Base-by-base conservation (phyloP, 1,140 invertebrate species). In the Belonocnema kinseyi region DNA sequence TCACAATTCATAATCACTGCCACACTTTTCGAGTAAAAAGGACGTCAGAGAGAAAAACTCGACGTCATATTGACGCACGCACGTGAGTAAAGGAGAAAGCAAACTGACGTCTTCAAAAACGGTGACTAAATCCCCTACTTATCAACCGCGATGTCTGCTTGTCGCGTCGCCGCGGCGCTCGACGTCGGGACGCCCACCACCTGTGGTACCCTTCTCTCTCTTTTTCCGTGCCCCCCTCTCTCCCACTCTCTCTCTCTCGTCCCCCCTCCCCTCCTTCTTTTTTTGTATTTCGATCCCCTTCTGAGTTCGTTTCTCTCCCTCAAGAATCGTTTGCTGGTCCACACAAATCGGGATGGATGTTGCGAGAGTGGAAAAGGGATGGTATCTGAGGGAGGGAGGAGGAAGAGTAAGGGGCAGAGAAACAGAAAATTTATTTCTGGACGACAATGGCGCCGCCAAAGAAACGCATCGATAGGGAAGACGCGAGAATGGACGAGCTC, bases 181-280 rank as follows among this genome's bases (percentile, higher is more conserved):
- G 80, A 79, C 86, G 86, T 87, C 81, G 84, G 83, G 86, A 85
- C 87, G 85, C 86, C 89, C 88, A 89, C 89, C 88, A 90, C 88
- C 89, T 90, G 88, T 90, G 84, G 86, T 85, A 83, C 78, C 86
- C 73, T 73, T 46, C 40, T 16, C 81, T 50, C 8, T 50, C 46
- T 26, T 4, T 19, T 26, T 26, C 16, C 5, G 46, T 46, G n/a
- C 21, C 19, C 2, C 7, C 40, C 40, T 11, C 40, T 1, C 10
- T 46, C 40, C 7, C 40, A 1, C 40, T 11, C 40, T 5, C 54
- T 53, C 50, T 21, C 11, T 72, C 70, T 10, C n/a, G 19, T 11
- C 53, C 56, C 52, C 61, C 40, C 40, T 10, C 75, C 46, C 50
- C 66, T 73, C 70, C 19, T 58, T 61, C 19, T 51, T 53, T 51